Evolutionary conservation across 1,140 invertebrate species (phyloP), one percentile per base, ranked within the genome.

Genomic region (Dufourea novaeangliae): DNA sequence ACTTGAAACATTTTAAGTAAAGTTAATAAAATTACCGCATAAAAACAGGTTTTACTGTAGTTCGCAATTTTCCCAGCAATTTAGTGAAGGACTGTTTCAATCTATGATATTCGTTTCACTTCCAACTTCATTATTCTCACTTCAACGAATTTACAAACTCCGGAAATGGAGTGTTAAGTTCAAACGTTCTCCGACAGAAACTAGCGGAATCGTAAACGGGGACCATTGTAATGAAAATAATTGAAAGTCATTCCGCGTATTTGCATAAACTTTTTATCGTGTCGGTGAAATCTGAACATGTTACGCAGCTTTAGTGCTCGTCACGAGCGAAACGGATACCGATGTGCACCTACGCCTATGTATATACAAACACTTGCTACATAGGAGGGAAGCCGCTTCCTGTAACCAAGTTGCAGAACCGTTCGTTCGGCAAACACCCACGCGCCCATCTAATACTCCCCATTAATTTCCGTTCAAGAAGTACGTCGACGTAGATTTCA

Each of bases 401-500:
- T 39, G 56, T 39, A 27, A 34, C 56, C 69, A 57, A 64, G 29
- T 79, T 67, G 67, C 52, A 75, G 75, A 66, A 66, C 75, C 69
- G 64, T 74, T 82, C 50, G 63, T 69, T 68, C 70, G 75, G 67
- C 75, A 52, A 73, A 79, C 80, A 64, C 46, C 66, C 75, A 64
- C 64, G 17, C n/a, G 59, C 29, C 22, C 63, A 17, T 82, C 44
- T 46, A 70, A 71, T 64, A 54, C 39, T 39, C 46, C 11, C 68
- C 70, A 50, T 83, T 67, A 67, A 75, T 84, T 76, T 75, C 63
- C 41, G 7, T 56, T 34, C n/a, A 0, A 29, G 34, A 62, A 39
- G 54, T 52, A 76, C 54, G 34, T 39, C 46, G 64, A 10, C 56
- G 27, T n/a, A 29, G 44, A 63, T 44, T 46, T 29, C 41, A 46